These are phyloP conservation scores for Litocranius walleri DNA, from an alignment of 2,113 vertebrate species.

Conservation along the genomic window DNA sequence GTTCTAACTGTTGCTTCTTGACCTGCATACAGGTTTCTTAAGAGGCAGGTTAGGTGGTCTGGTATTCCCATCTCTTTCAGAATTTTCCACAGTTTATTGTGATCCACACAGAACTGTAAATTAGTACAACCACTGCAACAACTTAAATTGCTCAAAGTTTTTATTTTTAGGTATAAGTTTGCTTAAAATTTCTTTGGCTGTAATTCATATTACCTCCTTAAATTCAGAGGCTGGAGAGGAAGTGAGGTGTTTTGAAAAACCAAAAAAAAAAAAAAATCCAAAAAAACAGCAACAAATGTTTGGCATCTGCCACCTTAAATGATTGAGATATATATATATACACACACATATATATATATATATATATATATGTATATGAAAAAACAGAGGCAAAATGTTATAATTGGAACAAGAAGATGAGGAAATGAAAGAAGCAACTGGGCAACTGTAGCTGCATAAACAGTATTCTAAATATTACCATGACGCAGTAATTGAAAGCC, in stretches of 20 bases:
- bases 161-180: neutral
- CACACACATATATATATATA: no score
- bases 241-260: neutral
- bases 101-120: neutral
- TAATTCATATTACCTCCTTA: neutral
- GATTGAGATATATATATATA: neutral
- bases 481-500: accelerated
- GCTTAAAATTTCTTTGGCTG: neutral
- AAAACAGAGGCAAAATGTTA: neutral
- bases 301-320: neutral
- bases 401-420: neutral
- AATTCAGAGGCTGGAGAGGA: neutral
- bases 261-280: neutral
- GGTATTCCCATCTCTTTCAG: no score
- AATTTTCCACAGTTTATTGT: no score
- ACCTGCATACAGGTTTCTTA: no score
- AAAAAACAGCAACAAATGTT: neutral
- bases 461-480: neutral
- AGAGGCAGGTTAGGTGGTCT: no score
- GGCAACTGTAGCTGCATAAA: neutral
- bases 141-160: neutral
- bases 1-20: no score
- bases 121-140: neutral
- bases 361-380: neutral
- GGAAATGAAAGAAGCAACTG: neutral